A percentile compares a stretch with the other conserved stretches of the same genome.
phyloP scores from a whole-genome alignment of 2,888 invertebrate genomes.

The Biston betularia region DNA sequence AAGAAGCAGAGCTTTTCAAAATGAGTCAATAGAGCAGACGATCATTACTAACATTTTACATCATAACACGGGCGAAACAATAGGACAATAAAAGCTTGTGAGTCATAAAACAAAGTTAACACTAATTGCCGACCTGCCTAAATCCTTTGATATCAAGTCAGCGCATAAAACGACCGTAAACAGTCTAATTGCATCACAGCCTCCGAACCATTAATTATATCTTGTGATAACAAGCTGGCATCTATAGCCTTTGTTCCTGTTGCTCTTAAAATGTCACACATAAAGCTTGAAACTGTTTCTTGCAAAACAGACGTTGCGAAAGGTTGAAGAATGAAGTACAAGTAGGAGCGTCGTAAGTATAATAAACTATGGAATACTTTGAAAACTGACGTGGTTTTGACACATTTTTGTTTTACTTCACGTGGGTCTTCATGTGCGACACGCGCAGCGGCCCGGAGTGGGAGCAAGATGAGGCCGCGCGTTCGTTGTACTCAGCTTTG shows the following conservation, averaged over 20 bases:
- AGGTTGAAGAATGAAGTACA: background rate
- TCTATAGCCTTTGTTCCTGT: constrained; percentile 59
- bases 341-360: too few species aligned
- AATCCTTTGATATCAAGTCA: constrained; percentile 19
- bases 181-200: constrained; percentile 55
- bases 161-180: constrained; percentile 35
- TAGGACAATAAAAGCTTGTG: background rate
- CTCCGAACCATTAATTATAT: constrained; percentile 60
- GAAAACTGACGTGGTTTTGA: too few species aligned
- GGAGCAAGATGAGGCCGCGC: too few species aligned
- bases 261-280: constrained; percentile 54
- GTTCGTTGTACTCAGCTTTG: too few species aligned
- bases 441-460: too few species aligned
- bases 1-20: too few species aligned
- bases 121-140: constrained; percentile 20
- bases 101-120: constrained; percentile 4
- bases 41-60: too few species aligned
- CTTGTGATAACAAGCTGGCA: constrained; percentile 59
- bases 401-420: too few species aligned
- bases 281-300: constrained; percentile 45
- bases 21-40: too few species aligned
- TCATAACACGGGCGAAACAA: too few species aligned
- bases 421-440: too few species aligned
- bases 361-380: too few species aligned
- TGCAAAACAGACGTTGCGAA: constrained; percentile 17